Evolutionary conservation across 2,797 vertebrate species (phyloP), one percentile per base, ranked within the genome.

Genomic region (Trematomus bernacchii): DNA sequence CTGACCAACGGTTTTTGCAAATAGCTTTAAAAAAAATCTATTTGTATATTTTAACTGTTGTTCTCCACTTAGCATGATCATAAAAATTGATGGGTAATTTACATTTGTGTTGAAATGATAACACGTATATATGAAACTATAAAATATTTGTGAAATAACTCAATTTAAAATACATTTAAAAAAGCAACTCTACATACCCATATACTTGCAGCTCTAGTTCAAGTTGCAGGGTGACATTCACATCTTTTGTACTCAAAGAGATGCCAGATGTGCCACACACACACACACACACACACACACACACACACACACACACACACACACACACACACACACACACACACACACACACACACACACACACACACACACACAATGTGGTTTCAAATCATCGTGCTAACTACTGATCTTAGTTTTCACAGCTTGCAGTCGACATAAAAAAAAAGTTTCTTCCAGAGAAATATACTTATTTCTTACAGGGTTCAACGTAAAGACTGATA

Each of bases 151-250:
- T 27, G 27, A 27, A 54, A 63, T 10, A 59, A 16, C 8, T n/a
- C 11, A 46, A 62, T 42, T 62, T 15, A 19, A 44, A 69, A 21
- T 14, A 19, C 3, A 33, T 19, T 43, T 27, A 40, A 42, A 60
- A 21, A 13, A 2, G 48, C 16, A 1, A 19, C 8, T 3, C 23
- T 10, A 91, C 96, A 93, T 89, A 99, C 97, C 96, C 97, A 1
- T 93, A 86, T 67, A 98, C 80, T 46, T 96, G 95, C 73, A 99
- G 92, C 82, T 96, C 92, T 75, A 99, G 90, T 93, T 96, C 84
- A 81, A 98, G 87, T 63, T 94, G 94, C 83, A 98, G 87, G 55
- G 94, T 95, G 88, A 97, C 88, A 50, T 96, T 95, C 79, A 98
- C 85, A 10, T 95, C 88, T 46, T 87, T 96, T 53, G 96, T 96